phyloP scores from a whole-genome alignment of 1,140 invertebrate genomes.

The Tenebrio molitor region DNA sequence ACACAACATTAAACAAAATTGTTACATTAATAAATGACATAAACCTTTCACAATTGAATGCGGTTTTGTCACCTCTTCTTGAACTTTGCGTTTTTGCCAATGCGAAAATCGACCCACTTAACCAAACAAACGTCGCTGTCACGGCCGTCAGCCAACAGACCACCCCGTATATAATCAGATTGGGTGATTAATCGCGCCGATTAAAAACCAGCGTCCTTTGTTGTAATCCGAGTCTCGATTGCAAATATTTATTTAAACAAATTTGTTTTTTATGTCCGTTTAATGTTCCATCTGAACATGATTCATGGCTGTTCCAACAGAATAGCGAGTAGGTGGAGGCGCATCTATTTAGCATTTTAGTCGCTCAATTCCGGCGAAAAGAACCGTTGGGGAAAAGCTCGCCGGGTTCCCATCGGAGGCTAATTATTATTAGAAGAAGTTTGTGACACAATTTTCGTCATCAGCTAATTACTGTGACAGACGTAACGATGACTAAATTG shows the following conservation, averaged over 20 bases:
- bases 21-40: conserved; percentile 24
- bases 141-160: not conserved
- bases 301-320: conserved; percentile 13
- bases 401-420: no score
- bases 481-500: no score
- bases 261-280: conserved; percentile 20
- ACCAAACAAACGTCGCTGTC: no score
- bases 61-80: not conserved
- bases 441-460: no score
- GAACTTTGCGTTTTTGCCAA: no score
- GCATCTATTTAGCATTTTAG: conserved; percentile 32
- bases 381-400: no score
- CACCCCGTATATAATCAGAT: conserved; percentile 1
- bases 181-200: conserved; percentile 25
- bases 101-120: no score
- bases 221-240: conserved; percentile 16
- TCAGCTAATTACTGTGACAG: not conserved
- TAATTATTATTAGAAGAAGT: no score
- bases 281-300: conserved; percentile 23
- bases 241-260: conserved; percentile 33
- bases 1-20: conserved; percentile 32
- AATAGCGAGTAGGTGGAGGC: conserved; percentile 17
- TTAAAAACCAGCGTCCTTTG: conserved; percentile 16
- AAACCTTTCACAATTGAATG: conserved; percentile 29
- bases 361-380: not conserved